Conservation (phyloP, 2,113 vertebrate genomes). For the Phalacrocorax pelagicus region DNA sequence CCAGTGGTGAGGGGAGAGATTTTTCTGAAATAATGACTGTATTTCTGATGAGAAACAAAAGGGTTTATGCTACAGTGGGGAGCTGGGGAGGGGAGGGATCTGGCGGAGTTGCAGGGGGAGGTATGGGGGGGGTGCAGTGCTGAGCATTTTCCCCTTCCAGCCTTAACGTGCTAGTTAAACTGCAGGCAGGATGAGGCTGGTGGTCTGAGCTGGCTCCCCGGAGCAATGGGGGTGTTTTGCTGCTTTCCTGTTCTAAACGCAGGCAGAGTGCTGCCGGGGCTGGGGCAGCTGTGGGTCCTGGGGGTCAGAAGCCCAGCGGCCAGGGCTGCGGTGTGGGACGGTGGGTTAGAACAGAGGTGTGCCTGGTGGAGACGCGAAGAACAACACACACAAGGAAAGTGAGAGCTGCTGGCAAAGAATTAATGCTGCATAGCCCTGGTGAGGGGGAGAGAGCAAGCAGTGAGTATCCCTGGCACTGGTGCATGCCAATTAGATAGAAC, state of each 20-base stretch:
- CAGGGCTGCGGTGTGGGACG: fast-evolving
- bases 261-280: background rate
- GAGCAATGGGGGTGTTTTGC: background rate
- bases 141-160: background rate
- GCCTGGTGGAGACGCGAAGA: background rate
- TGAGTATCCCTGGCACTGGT: background rate
- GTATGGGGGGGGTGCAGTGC: too few species aligned
- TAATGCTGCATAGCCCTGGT: background rate
- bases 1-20: background rate
- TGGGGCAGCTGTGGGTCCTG: background rate
- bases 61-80: background rate
- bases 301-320: background rate
- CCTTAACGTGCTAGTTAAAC: background rate
- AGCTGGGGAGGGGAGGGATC: background rate
- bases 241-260: background rate
- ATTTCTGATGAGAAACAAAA: conserved; percentile 30
- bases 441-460: background rate
- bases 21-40: conserved; percentile 43
- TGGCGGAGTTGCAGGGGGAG: background rate
- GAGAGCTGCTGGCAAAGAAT: background rate
- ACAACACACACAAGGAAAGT: background rate
- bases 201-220: background rate
- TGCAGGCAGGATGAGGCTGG: conserved; percentile 24
- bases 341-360: background rate
- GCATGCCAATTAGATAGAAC: background rate